phyloP scores from a whole-genome alignment of 64 coral and sea anemone genomes.

The Montipora cactus region DNA sequence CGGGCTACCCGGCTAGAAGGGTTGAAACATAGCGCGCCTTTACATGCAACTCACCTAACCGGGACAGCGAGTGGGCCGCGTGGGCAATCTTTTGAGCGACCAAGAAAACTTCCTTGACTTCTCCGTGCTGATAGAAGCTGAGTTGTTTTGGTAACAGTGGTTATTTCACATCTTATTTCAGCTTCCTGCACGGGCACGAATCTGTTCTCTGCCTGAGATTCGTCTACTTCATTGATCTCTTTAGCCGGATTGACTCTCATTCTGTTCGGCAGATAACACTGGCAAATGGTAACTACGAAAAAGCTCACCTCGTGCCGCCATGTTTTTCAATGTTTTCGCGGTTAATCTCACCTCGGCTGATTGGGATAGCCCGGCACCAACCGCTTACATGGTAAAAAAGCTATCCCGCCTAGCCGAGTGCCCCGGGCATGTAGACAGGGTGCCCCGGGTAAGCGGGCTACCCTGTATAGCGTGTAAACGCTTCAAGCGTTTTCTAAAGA shows the following conservation, averaged over 20 bases:
- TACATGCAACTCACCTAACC: too few species aligned
- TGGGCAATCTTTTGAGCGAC: background rate
- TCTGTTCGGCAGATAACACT: slow-evolving; percentile 25
- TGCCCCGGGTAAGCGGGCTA: background rate
- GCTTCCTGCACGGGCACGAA: background rate
- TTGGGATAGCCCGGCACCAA: background rate
- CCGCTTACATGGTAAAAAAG: background rate
- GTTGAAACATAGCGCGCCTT: too few species aligned
- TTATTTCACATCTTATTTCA: background rate
- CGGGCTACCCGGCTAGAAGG: too few species aligned
- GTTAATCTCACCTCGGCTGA: too few species aligned
- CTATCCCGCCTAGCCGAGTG: background rate
- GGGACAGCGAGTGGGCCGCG: too few species aligned
- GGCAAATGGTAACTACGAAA: background rate
- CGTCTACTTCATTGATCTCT: background rate
- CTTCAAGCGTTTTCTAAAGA: too few species aligned
- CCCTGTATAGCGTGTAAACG: background rate
- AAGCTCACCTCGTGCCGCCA: background rate
- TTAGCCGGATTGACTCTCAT: background rate
- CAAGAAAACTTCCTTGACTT: slow-evolving; percentile 9
- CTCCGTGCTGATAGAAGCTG: slow-evolving; percentile 3
- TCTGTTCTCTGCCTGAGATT: background rate
- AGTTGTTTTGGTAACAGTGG: background rate
- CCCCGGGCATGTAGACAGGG: background rate
- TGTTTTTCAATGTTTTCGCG: too few species aligned